Evolutionary conservation across 2,888 invertebrate species (phyloP).

Genomic region (Catonia carolina): DNA sequence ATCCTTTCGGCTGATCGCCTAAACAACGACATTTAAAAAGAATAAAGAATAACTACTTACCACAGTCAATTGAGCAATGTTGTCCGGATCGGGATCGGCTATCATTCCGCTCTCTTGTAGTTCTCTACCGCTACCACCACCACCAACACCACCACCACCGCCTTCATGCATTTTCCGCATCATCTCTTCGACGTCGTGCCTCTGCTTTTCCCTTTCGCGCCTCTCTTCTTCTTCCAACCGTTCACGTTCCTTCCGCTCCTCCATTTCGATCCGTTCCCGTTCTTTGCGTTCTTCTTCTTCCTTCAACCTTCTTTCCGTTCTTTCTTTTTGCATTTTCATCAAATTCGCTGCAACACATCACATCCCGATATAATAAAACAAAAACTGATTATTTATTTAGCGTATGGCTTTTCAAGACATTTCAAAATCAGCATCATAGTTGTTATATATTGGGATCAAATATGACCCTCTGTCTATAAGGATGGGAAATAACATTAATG

Average conservation of each 20-base stretch:
- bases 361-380: too few relatives aligned
- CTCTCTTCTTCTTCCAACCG: too few relatives aligned
- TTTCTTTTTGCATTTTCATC: slow-evolving; percentile 55
- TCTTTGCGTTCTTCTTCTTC: slow-evolving; percentile 39
- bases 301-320: slow-evolving; percentile 50
- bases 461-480: too few relatives aligned
- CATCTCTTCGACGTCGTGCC: slow-evolving; percentile 49
- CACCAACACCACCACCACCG: background rate
- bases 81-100: slow-evolving; percentile 28
- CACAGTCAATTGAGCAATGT: slow-evolving; percentile 24
- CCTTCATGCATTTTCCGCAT: slow-evolving; percentile 48
- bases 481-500: too few relatives aligned
- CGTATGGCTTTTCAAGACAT: too few relatives aligned
- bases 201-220: slow-evolving; percentile 38
- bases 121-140: too few relatives aligned
- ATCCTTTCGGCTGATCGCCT: too few relatives aligned
- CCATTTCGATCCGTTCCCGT: slow-evolving; percentile 23
- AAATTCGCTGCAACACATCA: slow-evolving; percentile 47
- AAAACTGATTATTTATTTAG: too few relatives aligned
- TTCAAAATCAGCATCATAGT: too few relatives aligned
- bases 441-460: too few relatives aligned
- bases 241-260: slow-evolving; percentile 28
- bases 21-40: slow-evolving; percentile 7
- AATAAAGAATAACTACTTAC: slow-evolving; percentile 16
- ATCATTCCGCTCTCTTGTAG: too few relatives aligned